Base-by-base conservation (phyloP, 2,888 invertebrate species). In the Drosophila fulvimacula region DNA sequence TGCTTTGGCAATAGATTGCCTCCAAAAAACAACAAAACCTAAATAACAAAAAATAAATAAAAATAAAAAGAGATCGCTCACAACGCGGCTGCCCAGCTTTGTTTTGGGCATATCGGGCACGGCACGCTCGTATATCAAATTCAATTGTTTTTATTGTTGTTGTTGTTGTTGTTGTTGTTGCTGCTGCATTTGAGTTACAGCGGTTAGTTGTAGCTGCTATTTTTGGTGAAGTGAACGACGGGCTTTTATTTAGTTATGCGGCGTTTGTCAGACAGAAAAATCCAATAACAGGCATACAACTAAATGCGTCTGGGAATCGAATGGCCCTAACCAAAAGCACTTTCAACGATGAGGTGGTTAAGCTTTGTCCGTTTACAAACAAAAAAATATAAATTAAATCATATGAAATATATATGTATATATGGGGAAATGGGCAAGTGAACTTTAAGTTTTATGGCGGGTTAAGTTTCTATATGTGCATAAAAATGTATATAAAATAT, bases 241-340 rank as follows among this genome's bases (percentile, higher is more conserved):
- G 52, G 66, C 66, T 82, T 87, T 86, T 83, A 79, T 76, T 79
- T 76, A 76, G 76, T 74, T 76, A 78, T 78, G 65, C 66, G 74
- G 74, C 53, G 69, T 61, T 79, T 61, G 75, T 38, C 75, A 63
- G 63, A 78, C 46, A 11, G 30, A 79, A 73, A 74, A 79, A 79
- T 65, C 76, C 76, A 77, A 79, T 71, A 77, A 64, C 76, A 19
- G 70, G 56, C 67, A 62, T 62, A 59, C 60, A 75, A 67, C 70
- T 75, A 79, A 79, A 75, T 79, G 76, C 76, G 60, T 67, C 60
- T 64, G 76, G 76, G 76, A 79, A 67, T 75, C 59, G 63, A 60
- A 60, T 46, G 24, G 32, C 48, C 24, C 55, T 11, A 10, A 15
- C 49, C 56, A 57, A 55, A 41, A 65, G 62, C 79, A 76, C 69